Evolutionary conservation across 2,113 vertebrate species (phyloP).

Genomic region (Hiodon alosoides): DNA sequence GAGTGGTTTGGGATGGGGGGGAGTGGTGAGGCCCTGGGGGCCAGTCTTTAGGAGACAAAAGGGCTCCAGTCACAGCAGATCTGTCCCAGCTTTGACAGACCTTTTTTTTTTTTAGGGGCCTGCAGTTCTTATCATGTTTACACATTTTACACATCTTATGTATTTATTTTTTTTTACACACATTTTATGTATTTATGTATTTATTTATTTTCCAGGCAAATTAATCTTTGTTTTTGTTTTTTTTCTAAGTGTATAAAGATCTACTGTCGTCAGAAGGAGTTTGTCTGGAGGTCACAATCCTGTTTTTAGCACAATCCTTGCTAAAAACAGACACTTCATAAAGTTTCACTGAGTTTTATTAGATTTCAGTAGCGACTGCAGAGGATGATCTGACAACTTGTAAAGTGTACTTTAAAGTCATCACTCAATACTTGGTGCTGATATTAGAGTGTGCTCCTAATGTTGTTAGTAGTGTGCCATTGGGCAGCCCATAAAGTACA

Average conservation of each 20-base stretch:
- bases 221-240: not conserved
- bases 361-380: not conserved
- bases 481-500: not conserved
- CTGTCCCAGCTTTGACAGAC: slow-evolving; percentile 71
- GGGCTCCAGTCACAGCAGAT: slow-evolving; percentile 76
- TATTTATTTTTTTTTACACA: slow-evolving; percentile 39
- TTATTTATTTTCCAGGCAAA: not conserved
- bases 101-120: slow-evolving; percentile 53
- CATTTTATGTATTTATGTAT: slow-evolving; percentile 10
- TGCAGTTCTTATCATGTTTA: slow-evolving; percentile 90
- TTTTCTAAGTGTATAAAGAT: not conserved
- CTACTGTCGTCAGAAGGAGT: no score
- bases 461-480: not conserved
- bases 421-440: not conserved
- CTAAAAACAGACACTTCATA: not conserved
- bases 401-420: not conserved
- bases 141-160: slow-evolving; percentile 53
- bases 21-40: slow-evolving; percentile 55
- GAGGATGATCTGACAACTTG: no score
- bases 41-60: slow-evolving; percentile 74
- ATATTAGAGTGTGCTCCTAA: not conserved
- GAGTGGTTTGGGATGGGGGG: slow-evolving; percentile 54
- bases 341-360: not conserved
- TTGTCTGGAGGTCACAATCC: no score
- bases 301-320: slow-evolving; percentile 45